Evolutionary conservation across 2,888 invertebrate genomes (phyloP), one percentile per base, ranked within the genome.

Genomic region (Helleia helle): DNA sequence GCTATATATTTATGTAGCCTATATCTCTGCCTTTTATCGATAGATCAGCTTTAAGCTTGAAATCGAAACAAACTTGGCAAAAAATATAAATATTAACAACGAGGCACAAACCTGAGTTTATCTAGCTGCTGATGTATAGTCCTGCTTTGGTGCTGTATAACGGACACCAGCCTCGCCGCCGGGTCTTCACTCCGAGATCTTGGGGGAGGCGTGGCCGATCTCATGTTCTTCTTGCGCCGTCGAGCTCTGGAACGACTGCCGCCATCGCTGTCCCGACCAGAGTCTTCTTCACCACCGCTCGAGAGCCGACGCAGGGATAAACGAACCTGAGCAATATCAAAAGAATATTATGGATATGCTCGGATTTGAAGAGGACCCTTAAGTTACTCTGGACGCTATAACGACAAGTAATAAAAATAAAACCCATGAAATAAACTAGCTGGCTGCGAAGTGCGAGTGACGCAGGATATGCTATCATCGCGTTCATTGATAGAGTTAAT

Each of bases 61-160:
- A n/a, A n/a, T n/a, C n/a, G n/a, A n/a, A n/a, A n/a, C n/a, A n/a
- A n/a, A n/a, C n/a, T n/a, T n/a, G n/a, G n/a, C n/a, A n/a, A n/a
- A n/a, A n/a, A n/a, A n/a, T n/a, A n/a, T n/a, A n/a, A n/a, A n/a
- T n/a, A n/a, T n/a, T n/a, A n/a, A n/a, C n/a, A n/a, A n/a, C n/a
- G n/a, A n/a, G n/a, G n/a, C n/a, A n/a, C 43, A 39, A 47, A 83
- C 84, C 84, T 79, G 44, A 84, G 58, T 50, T 84, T 84, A 54
- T 84, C 84, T 26, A 84, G 62, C 44, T 84, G 84, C 50, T 83
- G 83, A 42, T 84, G 84, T 50, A 84, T 79, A 9, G 84, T 84
- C 43, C 72, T 62, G 56, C 74, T 84, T 59, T 84, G 84, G 43
- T 84, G 74, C 43, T 84, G 81, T 55, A 84, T 84, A 9, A 84